Percentiles rank a stretch among this genome's conserved stretches.
Conservation (phyloP, 2,797 vertebrate species). For the Merluccius polli region DNA sequence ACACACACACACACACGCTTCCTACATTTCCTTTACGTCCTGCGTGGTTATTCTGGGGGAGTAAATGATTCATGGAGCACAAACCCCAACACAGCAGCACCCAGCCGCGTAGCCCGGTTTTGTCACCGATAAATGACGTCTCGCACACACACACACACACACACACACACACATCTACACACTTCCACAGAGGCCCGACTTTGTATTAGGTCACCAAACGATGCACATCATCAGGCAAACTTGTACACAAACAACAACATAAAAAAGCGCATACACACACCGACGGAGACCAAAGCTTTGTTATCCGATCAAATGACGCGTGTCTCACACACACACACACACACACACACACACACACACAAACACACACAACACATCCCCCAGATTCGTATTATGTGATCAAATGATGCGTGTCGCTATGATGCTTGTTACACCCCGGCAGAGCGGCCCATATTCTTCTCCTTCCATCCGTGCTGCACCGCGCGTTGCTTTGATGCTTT, state of each 20-base stretch:
- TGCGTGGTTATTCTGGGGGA: not conserved
- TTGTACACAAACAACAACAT: slow-evolving; percentile 26
- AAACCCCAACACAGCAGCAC: not conserved
- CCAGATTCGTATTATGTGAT: slow-evolving; percentile 68
- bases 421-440: slow-evolving; percentile 69
- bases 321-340: slow-evolving; percentile 52
- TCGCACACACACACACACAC: not conserved
- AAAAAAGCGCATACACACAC: slow-evolving; percentile 43
- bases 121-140: not conserved
- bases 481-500: slow-evolving; percentile 67
- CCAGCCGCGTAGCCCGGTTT: too few species aligned
- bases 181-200: slow-evolving; percentile 13
- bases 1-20: too few species aligned
- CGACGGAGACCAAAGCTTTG: slow-evolving; percentile 52
- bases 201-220: slow-evolving; percentile 53
- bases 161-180: slow-evolving; percentile 6
- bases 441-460: slow-evolving; percentile 61
- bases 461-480: slow-evolving; percentile 63
- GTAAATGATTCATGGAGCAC: not conserved
- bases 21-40: not conserved
- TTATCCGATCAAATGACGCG: slow-evolving; percentile 65
- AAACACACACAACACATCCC: not conserved
- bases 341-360: slow-evolving; percentile 17
- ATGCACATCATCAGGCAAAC: slow-evolving; percentile 48
- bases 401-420: slow-evolving; percentile 67